These are phyloP conservation scores for Eupithecia abbreviata DNA, from an alignment of 2,888 invertebrate genomes.

Conservation along the genomic window DNA sequence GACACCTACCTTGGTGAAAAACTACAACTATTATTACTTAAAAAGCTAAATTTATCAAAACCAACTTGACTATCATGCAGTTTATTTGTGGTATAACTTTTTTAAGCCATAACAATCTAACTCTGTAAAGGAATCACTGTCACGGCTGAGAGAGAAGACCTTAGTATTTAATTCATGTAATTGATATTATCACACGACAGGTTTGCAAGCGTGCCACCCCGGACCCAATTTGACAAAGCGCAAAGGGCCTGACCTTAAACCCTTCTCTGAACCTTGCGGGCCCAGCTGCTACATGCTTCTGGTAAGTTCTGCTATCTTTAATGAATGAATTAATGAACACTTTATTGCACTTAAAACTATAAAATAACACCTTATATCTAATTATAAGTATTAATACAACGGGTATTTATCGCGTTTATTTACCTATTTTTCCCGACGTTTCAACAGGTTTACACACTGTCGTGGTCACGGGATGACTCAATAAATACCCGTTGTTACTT, in stretches of 20 bases:
- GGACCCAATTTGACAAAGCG: slow-evolving; percentile 94
- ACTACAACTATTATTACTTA: background rate
- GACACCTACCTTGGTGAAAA: background rate
- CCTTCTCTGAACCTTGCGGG: slow-evolving; percentile 93
- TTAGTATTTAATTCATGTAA: slow-evolving; percentile 5
- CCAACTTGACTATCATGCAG: too few relatives aligned
- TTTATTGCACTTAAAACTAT: too few relatives aligned
- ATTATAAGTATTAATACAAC: too few relatives aligned
- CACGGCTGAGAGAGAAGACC: slow-evolving; percentile 9
- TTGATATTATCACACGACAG: slow-evolving; percentile 71
- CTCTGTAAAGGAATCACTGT: background rate
- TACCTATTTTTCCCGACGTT: too few relatives aligned
- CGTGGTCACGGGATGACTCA: too few relatives aligned
- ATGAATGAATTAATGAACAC: too few relatives aligned
- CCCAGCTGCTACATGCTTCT: slow-evolving; percentile 93
- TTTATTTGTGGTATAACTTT: background rate
- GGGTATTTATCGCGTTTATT: too few relatives aligned
- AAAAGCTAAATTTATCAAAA: background rate
- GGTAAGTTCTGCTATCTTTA: slow-evolving; percentile 77
- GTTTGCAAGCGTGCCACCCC: slow-evolving; percentile 94
- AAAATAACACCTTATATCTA: too few relatives aligned
- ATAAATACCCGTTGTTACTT: too few relatives aligned
- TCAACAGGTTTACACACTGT: too few relatives aligned
- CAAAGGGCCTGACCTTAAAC: slow-evolving; percentile 94
- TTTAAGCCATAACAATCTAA: background rate